Evolutionary conservation across 2,888 invertebrate species (phyloP), one percentile per base, ranked within the genome.

Genomic region (Drosophila conformis): DNA sequence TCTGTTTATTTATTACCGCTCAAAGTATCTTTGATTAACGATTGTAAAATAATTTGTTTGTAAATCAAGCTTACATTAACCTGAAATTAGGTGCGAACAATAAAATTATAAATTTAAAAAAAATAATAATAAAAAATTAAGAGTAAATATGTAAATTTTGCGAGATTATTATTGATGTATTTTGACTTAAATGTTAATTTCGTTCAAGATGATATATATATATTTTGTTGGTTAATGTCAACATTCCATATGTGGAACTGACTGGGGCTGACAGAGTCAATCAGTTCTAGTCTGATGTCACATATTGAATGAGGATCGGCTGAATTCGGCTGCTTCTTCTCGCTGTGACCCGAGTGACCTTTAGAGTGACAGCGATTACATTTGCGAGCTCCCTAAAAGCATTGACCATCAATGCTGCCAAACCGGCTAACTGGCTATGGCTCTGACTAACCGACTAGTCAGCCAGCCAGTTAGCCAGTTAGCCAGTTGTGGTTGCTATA

Each of bases 331-430:
- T 13, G 46, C 46, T 2, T 15, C 27, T 38, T 15, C 38, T 49
- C 53, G 46, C 53, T 38, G 46, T 78, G 78, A 78, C 78, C 78
- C 75, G 60, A 21, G 1, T 78, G 78, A 78, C 78, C 78, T 78
- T 78, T 78, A 75, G 58, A 46, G 56, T 52, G 62, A 63, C 59
- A 60, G 40, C 65, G n/a, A 56, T 52, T 51, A 35, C 42, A 33
- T 42, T 46, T 59, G 29, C 7, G 35, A 62, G 62, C 69, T 69
- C 63, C 69, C 63, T 46, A 49, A 75, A 42, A 58, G 52, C 64
- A 25, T 46, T 33, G 53, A 46, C 46, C 79, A 76, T 78, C 84
- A 87, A 84, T 84, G 84, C 84, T 82, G 84, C 74, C 87, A 84
- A 84, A 84, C 84, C 80, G 84, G 84, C 82, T 63, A 60, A 60